Percentiles rank a stretch among this genome's conserved stretches.
These are phyloP conservation scores for Hoplostethus atlanticus DNA, from an alignment of 2,797 vertebrate genomes.

Conservation along the genomic window DNA sequence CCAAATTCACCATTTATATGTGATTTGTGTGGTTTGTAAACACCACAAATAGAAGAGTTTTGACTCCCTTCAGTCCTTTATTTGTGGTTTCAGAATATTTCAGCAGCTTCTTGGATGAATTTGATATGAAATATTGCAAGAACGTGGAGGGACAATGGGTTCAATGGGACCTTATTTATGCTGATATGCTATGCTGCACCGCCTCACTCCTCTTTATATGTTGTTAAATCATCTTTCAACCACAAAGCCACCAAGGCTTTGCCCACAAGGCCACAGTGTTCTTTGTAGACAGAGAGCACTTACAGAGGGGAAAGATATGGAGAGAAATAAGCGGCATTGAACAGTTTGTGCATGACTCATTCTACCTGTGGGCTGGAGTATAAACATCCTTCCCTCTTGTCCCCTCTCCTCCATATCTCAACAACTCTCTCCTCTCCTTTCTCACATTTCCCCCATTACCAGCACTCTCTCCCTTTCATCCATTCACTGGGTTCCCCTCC, in stretches of 20 bases:
- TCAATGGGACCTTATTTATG: neutral
- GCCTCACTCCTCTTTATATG: neutral
- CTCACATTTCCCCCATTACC: slow-evolving; percentile 32
- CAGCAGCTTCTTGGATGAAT: neutral
- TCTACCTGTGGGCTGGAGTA: slow-evolving; percentile 54
- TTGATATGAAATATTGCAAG: neutral
- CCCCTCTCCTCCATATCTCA: slow-evolving; percentile 21
- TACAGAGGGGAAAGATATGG: slow-evolving; percentile 20
- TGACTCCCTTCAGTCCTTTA: neutral
- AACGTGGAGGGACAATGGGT: neutral
- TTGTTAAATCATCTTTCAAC: neutral
- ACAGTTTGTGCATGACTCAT: slow-evolving; percentile 71
- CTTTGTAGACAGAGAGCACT: slow-evolving; percentile 47
- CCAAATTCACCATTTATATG: too few species aligned
- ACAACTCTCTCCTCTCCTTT: slow-evolving; percentile 31
- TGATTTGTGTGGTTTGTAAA: too few species aligned
- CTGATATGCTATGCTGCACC: neutral
- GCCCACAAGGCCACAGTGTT: slow-evolving; percentile 21
- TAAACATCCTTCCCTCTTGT: slow-evolving; percentile 47
- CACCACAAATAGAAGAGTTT: neutral
- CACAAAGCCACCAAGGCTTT: neutral
- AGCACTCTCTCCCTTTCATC: slow-evolving; percentile 14
- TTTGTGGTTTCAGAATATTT: neutral
- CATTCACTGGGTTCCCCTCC: slow-evolving; percentile 30
- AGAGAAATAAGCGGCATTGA: slow-evolving; percentile 47